A percentile compares a stretch with the other conserved stretches of the same genome.
Conservation (phyloP, 2,888 invertebrate genomes). For the Pandemis corylana region DNA sequence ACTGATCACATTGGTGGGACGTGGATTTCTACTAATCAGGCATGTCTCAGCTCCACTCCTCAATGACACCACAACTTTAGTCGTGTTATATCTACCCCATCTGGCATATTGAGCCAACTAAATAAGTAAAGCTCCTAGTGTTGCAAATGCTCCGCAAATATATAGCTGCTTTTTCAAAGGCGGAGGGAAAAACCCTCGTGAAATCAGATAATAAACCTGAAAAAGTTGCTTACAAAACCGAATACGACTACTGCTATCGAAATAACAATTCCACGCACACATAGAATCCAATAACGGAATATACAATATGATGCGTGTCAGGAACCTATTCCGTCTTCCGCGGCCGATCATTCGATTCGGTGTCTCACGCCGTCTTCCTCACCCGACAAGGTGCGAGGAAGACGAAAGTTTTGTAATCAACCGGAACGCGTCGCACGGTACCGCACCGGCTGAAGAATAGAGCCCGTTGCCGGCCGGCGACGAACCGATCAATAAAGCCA, state of each 20-base stretch:
- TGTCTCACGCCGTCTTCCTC: conserved; percentile 23
- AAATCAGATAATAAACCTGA: conserved; percentile 12
- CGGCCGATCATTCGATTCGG: conserved; percentile 26
- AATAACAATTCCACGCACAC: conserved; percentile 25
- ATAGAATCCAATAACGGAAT: conserved; percentile 27
- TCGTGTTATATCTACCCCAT: neutral
- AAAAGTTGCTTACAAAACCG: conserved; percentile 16
- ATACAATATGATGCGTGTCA: conserved; percentile 31
- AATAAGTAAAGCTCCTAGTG: neutral
- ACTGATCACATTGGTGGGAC: too few species aligned
- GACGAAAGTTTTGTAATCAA: conserved; percentile 22
- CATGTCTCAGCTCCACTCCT: too few species aligned
- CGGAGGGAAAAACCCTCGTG: neutral
- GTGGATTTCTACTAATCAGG: too few species aligned
- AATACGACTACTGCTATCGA: conserved; percentile 26
- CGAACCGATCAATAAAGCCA: conserved; percentile 38
- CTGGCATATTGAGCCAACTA: neutral
- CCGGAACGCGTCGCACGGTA: conserved; percentile 4
- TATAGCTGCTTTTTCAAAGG: neutral
- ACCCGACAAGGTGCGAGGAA: conserved; percentile 22
- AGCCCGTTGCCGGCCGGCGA: conserved; percentile 9
- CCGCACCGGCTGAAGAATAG: conserved; percentile 17
- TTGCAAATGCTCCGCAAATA: neutral
- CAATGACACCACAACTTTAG: neutral
- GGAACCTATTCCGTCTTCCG: conserved; percentile 18